phyloP scores from a whole-genome alignment of 1,140 invertebrate species.

The Hylyphantes graminicola region DNA sequence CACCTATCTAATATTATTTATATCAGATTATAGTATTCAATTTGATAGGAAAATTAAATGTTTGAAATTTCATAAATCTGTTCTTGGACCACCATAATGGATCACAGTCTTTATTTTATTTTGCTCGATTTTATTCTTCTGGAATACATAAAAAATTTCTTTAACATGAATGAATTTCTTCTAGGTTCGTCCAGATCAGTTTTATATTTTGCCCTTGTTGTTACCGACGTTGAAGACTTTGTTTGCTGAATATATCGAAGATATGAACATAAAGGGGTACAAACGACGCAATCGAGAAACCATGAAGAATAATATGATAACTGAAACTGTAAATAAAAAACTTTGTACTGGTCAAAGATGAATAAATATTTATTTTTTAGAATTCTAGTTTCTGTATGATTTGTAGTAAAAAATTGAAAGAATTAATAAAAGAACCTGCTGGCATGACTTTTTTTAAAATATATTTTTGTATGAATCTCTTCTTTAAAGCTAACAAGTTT shows the following conservation, averaged over 20 bases:
- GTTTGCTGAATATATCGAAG: conserved; percentile 83
- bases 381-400: no score
- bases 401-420: no score
- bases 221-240: conserved; percentile 80
- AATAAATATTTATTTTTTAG: no score
- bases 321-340: neutral
- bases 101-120: neutral
- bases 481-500: no score
- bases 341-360: no score
- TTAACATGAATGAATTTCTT: conserved; percentile 46
- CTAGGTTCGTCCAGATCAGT: conserved; percentile 76
- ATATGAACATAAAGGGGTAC: conserved; percentile 76
- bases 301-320: conserved; percentile 14
- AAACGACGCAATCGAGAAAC: conserved; percentile 22
- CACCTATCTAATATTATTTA: neutral
- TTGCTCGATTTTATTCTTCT: no score
- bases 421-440: no score
- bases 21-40: neutral
- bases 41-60: neutral
- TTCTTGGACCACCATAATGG: neutral
- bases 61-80: neutral
- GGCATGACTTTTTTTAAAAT: no score
- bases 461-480: no score
- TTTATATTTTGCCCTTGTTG: conserved; percentile 80
- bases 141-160: neutral